A percentile compares a stretch with the other conserved stretches of the same genome.
phyloP scores from a whole-genome alignment of 2,797 vertebrate genomes.

The Intellagama lesueurii region DNA sequence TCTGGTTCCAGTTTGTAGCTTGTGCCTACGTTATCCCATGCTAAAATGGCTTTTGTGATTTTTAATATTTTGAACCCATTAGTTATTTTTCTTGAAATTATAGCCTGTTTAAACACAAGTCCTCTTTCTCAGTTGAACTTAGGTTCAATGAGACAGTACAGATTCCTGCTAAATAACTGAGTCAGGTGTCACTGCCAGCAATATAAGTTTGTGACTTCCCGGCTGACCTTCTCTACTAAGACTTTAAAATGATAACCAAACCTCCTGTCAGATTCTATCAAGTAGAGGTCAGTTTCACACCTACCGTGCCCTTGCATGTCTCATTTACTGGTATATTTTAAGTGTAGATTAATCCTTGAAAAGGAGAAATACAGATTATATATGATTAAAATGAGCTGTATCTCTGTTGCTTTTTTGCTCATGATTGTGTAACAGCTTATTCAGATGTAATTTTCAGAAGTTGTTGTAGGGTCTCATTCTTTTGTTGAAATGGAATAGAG shows the following conservation, averaged over 20 bases:
- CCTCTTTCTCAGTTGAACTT: neutral
- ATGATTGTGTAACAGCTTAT: neutral
- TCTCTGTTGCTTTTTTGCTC: neutral
- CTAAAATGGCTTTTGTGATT: neutral
- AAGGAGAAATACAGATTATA: neutral
- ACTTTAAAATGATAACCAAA: neutral
- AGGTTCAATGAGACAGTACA: neutral
- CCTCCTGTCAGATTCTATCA: slow-evolving; percentile 26
- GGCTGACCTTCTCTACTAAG: slow-evolving; percentile 9
- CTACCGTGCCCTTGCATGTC: slow-evolving; percentile 5
- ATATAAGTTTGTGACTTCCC: slow-evolving; percentile 20
- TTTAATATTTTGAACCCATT: neutral
- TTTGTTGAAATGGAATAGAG: neutral
- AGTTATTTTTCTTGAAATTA: neutral
- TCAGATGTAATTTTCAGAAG: neutral
- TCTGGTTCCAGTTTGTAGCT: neutral
- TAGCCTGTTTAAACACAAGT: neutral
- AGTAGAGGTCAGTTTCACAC: slow-evolving; percentile 12
- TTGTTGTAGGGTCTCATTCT: neutral
- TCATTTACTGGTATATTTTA: slow-evolving; percentile 1
- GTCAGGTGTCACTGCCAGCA: slow-evolving; percentile 7
- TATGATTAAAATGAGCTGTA: slow-evolving; percentile 4
- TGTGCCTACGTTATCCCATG: neutral
- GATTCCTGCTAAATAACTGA: neutral
- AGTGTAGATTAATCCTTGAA: neutral